Conservation (phyloP, 2,888 invertebrate genomes). For the Drosophila prolongata region DNA sequence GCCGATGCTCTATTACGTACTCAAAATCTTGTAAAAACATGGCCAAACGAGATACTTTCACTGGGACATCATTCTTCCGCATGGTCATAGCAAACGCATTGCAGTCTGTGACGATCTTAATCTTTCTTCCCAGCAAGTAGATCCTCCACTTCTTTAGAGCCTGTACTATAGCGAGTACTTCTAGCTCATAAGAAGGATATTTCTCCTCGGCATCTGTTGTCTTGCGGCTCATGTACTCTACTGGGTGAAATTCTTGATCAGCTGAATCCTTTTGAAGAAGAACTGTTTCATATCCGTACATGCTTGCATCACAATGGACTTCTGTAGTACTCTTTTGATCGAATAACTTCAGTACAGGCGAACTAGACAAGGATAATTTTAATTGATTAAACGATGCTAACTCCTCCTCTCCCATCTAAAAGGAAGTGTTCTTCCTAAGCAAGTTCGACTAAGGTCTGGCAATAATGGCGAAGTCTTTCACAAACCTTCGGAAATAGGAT, state of each 20-base stretch:
- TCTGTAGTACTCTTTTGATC: slow-evolving; percentile 4
- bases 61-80: slow-evolving; percentile 43
- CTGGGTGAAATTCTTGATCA: too few relatives aligned
- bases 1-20: slow-evolving; percentile 40
- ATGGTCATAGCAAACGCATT: slow-evolving; percentile 7
- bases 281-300: slow-evolving; percentile 4
- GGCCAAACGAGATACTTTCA: slow-evolving; percentile 21
- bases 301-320: background rate
- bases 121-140: background rate
- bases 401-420: background rate
- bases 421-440: background rate
- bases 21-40: slow-evolving; percentile 48
- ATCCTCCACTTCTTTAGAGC: background rate
- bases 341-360: slow-evolving; percentile 3
- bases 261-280: slow-evolving; percentile 2
- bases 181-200: background rate
- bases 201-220: background rate
- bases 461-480: slow-evolving; percentile 2
- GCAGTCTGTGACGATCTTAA: background rate
- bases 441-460: slow-evolving; percentile 1
- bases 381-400: too few relatives aligned
- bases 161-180: slow-evolving; percentile 1
- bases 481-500: background rate
- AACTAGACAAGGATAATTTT: background rate
- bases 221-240: background rate